Evolutionary conservation across 2,888 invertebrate genomes (phyloP), one percentile per base, ranked within the genome.

Genomic region (Julus scandinavius): DNA sequence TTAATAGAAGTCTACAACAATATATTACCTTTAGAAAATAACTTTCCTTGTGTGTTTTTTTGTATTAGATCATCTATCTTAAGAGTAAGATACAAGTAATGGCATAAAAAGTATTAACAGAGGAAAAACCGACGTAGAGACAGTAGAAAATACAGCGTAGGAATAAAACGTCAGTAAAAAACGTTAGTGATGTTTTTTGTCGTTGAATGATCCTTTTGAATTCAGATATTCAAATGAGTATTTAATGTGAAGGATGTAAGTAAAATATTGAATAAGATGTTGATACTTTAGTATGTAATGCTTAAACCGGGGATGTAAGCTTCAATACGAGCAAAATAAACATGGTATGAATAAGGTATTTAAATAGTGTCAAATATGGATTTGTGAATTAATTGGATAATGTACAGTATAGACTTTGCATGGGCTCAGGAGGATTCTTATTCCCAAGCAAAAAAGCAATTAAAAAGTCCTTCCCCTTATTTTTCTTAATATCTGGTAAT

Each of bases 11-110:
- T 13, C 80, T 38, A 3, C 72, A 80, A 80, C 80, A 80, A 80
- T 80, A 80, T 80, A 80, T 80, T 40, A 80, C 80, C 80, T 80
- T 80, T 3, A 13, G 38, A 80, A 80, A 80, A 11, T 38, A 29
- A 29, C 80, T 80, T 80, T 80, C 80, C 38, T 80, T 29, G 38
- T 38, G 80, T 80, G 2, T 29, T 80, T 80, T 58, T 80, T 9
- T 80, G 38, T 80, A 80, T 40, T 80, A 80, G 38, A 80, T 80
- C 80, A 80, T 80, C 80, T 80, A 80, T 80, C 80, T 80, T 80
- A 80, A 80, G 15, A 80, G 80, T 15, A 80, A 80, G 38, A 80
- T 80, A 80, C 38, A 13, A 29, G 29, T 80, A 80, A 80, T 80
- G 80, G 80, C 38, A 80, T 29, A 80, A 38, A 40, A 80, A 80